Evolutionary conservation across 2,797 vertebrate genomes (phyloP).

Genomic region (Botia almorhae): DNA sequence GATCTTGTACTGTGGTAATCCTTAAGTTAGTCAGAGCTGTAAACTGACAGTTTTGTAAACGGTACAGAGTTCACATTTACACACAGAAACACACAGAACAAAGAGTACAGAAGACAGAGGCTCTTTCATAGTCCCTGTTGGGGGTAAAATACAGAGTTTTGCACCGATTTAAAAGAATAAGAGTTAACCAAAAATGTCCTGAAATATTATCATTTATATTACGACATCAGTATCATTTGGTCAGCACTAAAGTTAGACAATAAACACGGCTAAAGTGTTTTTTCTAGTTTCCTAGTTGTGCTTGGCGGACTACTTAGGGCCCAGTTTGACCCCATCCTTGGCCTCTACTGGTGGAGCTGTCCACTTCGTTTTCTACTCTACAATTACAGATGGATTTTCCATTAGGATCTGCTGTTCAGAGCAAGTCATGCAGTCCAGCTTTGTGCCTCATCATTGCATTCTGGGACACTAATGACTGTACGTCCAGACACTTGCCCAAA

Average conservation of each 20-base stretch:
- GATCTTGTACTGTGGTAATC: slow-evolving; percentile 58
- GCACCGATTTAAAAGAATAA: not conserved
- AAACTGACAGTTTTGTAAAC: slow-evolving; percentile 12
- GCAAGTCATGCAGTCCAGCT: slow-evolving; percentile 64
- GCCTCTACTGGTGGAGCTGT: slow-evolving; percentile 51
- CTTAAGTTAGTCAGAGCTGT: slow-evolving; percentile 24
- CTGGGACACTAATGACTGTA: slow-evolving; percentile 65
- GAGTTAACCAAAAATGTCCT: not conserved
- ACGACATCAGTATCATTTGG: not conserved
- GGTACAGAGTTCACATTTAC: slow-evolving; percentile 54
- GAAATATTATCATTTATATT: not conserved
- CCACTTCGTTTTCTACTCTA: slow-evolving; percentile 65
- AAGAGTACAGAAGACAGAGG: slow-evolving; percentile 25
- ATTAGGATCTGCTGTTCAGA: slow-evolving; percentile 66
- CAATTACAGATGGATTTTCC: slow-evolving; percentile 70
- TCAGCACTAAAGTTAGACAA: not conserved
- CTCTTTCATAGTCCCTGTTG: slow-evolving; percentile 19
- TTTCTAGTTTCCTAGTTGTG: slow-evolving; percentile 36
- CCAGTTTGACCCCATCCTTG: slow-evolving; percentile 43
- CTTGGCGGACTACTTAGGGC: slow-evolving; percentile 46
- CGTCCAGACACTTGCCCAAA: slow-evolving; percentile 52
- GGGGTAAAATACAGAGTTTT: slow-evolving; percentile 2
- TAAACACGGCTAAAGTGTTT: not conserved
- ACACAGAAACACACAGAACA: slow-evolving; percentile 46
- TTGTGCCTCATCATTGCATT: slow-evolving; percentile 59